A percentile compares a stretch with the other conserved stretches of the same genome.
Evolutionary conservation across 2,888 invertebrate species (phyloP).

Genomic region (Xestia xanthographa): DNA sequence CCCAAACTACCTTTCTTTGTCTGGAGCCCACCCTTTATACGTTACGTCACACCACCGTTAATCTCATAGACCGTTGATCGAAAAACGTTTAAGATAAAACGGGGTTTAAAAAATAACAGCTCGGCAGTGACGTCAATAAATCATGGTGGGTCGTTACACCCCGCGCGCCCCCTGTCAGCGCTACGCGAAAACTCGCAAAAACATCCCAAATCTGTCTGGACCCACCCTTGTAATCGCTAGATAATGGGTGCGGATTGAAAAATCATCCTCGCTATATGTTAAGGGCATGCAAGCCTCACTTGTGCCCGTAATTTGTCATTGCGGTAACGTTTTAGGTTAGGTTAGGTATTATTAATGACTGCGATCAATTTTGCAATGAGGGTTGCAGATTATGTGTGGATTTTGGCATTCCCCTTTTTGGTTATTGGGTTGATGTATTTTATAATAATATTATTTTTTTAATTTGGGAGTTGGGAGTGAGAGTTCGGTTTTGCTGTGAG

Average conservation of each 20-base stretch:
- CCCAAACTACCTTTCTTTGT: constrained; percentile 43
- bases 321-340: constrained; percentile 72
- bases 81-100: constrained; percentile 83
- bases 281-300: constrained; percentile 75
- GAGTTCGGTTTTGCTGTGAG: background rate
- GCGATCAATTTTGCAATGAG: constrained; percentile 71
- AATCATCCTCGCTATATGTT: constrained; percentile 85
- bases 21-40: constrained; percentile 44
- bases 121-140: constrained; percentile 82
- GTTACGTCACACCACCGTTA: constrained; percentile 67
- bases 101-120: constrained; percentile 83
- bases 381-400: constrained; percentile 64
- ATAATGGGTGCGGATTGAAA: constrained; percentile 89
- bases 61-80: constrained; percentile 76
- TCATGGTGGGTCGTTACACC: constrained; percentile 79
- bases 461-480: background rate
- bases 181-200: constrained; percentile 77
- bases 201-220: constrained; percentile 86
- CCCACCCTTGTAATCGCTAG: constrained; percentile 89
- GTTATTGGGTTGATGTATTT: constrained; percentile 25
- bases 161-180: constrained; percentile 76
- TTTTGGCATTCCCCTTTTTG: constrained; percentile 37
- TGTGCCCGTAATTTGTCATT: constrained; percentile 73
- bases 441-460: constrained; percentile 7
- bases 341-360: constrained; percentile 70